Evolutionary conservation across 2,797 vertebrate genomes (phyloP), one percentile per base, ranked within the genome.

Genomic region (Acipenser oxyrinchus): DNA sequence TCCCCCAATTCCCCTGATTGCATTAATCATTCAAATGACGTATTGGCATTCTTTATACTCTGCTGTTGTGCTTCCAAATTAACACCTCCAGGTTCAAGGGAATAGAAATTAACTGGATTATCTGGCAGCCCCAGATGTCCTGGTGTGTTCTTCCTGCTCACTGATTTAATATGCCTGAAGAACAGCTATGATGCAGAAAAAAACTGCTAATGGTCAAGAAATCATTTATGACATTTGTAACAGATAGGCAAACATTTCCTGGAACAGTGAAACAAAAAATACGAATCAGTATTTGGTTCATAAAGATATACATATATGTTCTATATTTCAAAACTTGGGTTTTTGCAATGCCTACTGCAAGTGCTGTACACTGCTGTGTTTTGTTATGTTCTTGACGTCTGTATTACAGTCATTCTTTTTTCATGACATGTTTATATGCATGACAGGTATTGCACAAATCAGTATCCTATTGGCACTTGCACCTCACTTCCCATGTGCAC

Each of bases 41-140:
- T 92, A 92, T 92, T 94, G 93, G 91, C 92, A 93, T 94, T 93
- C 90, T 92, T 92, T 87, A 92, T 86, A 87, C 91, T 92, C 88
- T 84, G 87, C 90, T 91, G 90, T 91, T 90, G 87, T 87, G 86
- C 88, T 92, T 94, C 90, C 91, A 93, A 93, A 93, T 93, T 91
- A 94, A 93, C 92, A 94, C 93, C 92, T 93, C 91, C 90, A 93
- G 93, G 90, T 93, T 94, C 91, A 92, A 88, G 92, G 92, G 93
- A 93, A 93, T 93, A 92, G 90, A 93, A 94, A 94, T 92, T 90
- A 94, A 92, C 88, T 89, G 90, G 92, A 93, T 92, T 93, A 93
- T 93, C 92, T 93, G 91, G 89, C 89, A 94, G 89, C 85, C 90
- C 89, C 92, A 93, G 91, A 93, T 93, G 93, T 92, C 91, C 90